A percentile compares a stretch with the other conserved stretches of the same genome.
phyloP scores from a whole-genome alignment of 2,113 vertebrate species.

The Telmatochromis bifrenatus region DNA sequence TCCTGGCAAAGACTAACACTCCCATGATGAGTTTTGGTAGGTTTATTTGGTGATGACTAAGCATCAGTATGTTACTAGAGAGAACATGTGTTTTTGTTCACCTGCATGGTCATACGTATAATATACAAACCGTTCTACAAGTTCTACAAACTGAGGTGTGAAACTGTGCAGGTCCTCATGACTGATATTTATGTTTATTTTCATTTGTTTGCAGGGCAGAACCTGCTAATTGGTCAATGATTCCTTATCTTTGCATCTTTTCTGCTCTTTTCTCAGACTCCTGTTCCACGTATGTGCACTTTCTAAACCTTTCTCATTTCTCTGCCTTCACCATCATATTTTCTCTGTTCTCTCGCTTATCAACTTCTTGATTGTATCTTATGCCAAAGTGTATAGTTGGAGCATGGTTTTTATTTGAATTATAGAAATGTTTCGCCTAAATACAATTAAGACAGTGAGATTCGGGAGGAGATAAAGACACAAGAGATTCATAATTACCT shows the following conservation, averaged over 20 bases:
- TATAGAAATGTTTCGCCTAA: neutral
- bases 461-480: neutral
- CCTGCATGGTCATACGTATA: neutral
- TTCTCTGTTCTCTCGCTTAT: neutral
- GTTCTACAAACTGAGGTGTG: neutral
- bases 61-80: neutral
- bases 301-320: neutral
- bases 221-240: neutral
- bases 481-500: neutral
- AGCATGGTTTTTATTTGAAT: neutral
- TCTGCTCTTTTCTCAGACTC: neutral
- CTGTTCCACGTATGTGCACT: neutral
- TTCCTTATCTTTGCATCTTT: too few species aligned
- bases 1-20: neutral
- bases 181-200: neutral
- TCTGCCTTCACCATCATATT: neutral
- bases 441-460: neutral
- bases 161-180: neutral
- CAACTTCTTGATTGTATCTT: too few species aligned
- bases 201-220: neutral
- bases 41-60: neutral
- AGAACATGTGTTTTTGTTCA: neutral
- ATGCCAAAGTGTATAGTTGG: neutral
- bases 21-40: neutral
- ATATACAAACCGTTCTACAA: neutral